phyloP scores from a whole-genome alignment of 2,797 vertebrate species.

The Paedocypris micromegethes region DNA sequence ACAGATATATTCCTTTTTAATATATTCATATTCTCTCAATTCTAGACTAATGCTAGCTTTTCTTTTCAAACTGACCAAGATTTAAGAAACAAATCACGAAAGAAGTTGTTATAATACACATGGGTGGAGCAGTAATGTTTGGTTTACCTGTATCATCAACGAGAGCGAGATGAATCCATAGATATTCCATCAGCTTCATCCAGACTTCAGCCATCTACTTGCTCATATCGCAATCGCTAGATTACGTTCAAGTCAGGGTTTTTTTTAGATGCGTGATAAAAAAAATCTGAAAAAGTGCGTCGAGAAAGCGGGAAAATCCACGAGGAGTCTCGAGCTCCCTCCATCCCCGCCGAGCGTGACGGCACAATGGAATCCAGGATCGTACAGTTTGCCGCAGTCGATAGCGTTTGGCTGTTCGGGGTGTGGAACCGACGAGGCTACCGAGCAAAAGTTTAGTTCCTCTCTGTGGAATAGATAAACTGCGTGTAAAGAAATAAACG shows the following conservation, averaged over 20 bases:
- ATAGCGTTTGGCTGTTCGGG: slow-evolving; percentile 1
- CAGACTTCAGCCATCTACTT: too few species aligned
- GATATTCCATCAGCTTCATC: background rate
- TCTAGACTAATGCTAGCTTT: too few species aligned
- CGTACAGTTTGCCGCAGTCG: slow-evolving; percentile 41
- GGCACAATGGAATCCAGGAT: slow-evolving; percentile 13
- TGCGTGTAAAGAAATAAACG: background rate
- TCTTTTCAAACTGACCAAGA: too few species aligned
- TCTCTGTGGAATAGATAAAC: background rate
- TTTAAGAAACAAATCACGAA: background rate
- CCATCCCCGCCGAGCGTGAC: background rate
- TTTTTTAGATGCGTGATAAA: too few species aligned
- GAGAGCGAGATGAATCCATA: slow-evolving; percentile 7
- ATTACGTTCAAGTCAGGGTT: too few species aligned
- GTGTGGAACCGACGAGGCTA: background rate
- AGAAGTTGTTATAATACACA: background rate
- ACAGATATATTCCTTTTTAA: too few species aligned
- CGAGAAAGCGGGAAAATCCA: slow-evolving; percentile 8
- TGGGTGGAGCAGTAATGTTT: background rate
- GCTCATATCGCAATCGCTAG: too few species aligned
- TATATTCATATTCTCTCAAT: too few species aligned
- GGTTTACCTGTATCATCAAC: slow-evolving; percentile 18
- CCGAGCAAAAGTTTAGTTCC: slow-evolving; percentile 13
- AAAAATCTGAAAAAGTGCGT: too few species aligned
- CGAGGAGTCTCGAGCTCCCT: background rate